A percentile compares a stretch with the other conserved stretches of the same genome.
Conservation (phyloP, 1,140 invertebrate species). For the Scaptomyza pallida region DNA sequence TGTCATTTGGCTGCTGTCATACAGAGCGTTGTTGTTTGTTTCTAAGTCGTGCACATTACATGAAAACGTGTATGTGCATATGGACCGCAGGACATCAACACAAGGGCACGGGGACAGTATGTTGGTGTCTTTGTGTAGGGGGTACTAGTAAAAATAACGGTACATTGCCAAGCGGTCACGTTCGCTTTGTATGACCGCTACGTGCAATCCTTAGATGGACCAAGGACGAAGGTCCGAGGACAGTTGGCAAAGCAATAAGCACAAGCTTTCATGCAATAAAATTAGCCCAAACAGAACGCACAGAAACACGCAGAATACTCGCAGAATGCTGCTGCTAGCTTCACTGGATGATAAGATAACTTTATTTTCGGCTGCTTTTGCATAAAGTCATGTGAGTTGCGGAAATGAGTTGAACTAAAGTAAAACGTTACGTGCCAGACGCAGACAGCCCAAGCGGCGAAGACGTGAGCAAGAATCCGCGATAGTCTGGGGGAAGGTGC, state of each 20-base stretch:
- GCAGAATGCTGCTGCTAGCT: slow-evolving; percentile 52
- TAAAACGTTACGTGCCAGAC: slow-evolving; percentile 67
- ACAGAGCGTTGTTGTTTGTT: slow-evolving; percentile 42
- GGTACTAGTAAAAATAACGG: slow-evolving; percentile 6
- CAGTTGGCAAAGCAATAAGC: slow-evolving; percentile 65
- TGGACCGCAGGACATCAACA: slow-evolving; percentile 39
- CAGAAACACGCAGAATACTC: slow-evolving; percentile 35
- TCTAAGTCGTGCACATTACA: slow-evolving; percentile 69
- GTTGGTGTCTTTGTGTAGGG: too few relatives aligned
- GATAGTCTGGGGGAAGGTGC: background rate
- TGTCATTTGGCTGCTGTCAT: slow-evolving; percentile 61
- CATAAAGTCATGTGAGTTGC: slow-evolving; percentile 79
- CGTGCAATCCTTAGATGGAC: slow-evolving; percentile 66
- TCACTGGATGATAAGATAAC: slow-evolving; percentile 77
- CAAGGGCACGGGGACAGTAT: background rate
- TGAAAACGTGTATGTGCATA: slow-evolving; percentile 54
- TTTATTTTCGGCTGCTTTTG: slow-evolving; percentile 80
- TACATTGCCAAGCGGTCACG: slow-evolving; percentile 69
- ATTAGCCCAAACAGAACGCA: slow-evolving; percentile 59
- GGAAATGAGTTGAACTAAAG: slow-evolving; percentile 79
- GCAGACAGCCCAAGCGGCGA: background rate
- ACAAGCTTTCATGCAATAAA: slow-evolving; percentile 80
- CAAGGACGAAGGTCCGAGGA: slow-evolving; percentile 3
- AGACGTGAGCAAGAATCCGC: background rate
- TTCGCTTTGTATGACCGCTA: slow-evolving; percentile 72